phyloP scores from a whole-genome alignment of 2,797 vertebrate species.

The Ceryle rudis region DNA sequence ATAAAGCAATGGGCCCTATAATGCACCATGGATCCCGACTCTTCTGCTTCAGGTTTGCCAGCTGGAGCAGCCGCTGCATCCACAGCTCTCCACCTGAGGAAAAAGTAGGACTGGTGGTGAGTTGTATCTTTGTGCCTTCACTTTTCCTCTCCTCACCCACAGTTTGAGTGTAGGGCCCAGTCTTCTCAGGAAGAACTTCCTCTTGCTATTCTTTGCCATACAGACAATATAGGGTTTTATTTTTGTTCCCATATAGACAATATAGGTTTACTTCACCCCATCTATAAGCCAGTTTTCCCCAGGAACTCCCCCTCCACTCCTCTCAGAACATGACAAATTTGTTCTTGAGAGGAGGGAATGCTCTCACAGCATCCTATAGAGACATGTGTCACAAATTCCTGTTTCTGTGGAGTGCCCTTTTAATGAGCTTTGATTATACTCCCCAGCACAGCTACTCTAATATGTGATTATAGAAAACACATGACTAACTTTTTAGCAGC shows the following conservation, averaged over 20 bases:
- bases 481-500: neutral
- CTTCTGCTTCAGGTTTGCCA: neutral
- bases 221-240: neutral
- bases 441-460: neutral
- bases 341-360: neutral
- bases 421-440: neutral
- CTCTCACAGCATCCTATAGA: neutral
- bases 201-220: neutral
- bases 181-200: neutral
- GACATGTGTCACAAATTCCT: neutral
- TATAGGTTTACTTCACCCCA: neutral
- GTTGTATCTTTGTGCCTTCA: neutral
- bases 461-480: neutral
- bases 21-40: neutral
- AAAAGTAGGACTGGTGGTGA: conserved; percentile 83
- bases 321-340: neutral
- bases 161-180: neutral
- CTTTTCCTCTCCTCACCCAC: neutral
- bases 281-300: neutral
- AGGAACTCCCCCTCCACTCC: neutral
- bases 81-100: conserved; percentile 81
- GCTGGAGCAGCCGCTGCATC: conserved; percentile 30
- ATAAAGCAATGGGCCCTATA: neutral
- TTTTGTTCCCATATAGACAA: neutral
- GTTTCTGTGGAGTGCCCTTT: neutral